Base-by-base conservation (phyloP, 2,888 invertebrate species). In the Teinopalpus imperialis region DNA sequence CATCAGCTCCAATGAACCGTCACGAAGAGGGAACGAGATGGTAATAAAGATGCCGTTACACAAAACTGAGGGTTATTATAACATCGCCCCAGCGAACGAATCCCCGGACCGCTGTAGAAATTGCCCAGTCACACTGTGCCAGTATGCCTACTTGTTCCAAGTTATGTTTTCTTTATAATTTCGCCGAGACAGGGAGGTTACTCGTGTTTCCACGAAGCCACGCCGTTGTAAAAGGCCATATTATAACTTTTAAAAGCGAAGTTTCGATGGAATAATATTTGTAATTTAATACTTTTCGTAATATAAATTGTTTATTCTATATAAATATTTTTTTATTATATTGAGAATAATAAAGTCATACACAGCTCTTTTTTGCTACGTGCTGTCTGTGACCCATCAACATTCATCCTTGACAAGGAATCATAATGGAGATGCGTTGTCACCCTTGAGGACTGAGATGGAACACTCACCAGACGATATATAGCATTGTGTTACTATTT, bases 31-130 rank as follows among this genome's bases (percentile, higher is more conserved):
- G 54, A 57, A 60, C 61, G 57, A 54, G 59, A 59, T 57, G 66
- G 62, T 66, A 59, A 72, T 69, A 66, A 72, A 73, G 66, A 68
- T 66, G 63, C 67, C 61, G 56, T 71, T 60, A 60, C 52, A 69
- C 60, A 66, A 68, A 64, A 52, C 49, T 52, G 49, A 61, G 57
- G 57, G 66, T 72, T 69, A 70, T 80, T 80, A 74, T 63, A 71
- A 74, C 66, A 68, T 65, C 59, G 55, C 67, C 68, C 69, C 65
- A 63, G 66, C 54, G 53, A 54, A 54, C 60, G 45, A 59, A 26
- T n/a, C 14, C 20, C 27, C 12, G 4, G 27, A 16, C 20, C 24
- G 14, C 24, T 8, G 9, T 4, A 13, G 10, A 29, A 35, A 20
- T 20, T 21, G 29, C 43, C 14, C 5, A 5, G 14, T 35, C 43